These are phyloP conservation scores for Diarsia brunnea DNA, from an alignment of 2,888 invertebrate species.

Conservation along the genomic window DNA sequence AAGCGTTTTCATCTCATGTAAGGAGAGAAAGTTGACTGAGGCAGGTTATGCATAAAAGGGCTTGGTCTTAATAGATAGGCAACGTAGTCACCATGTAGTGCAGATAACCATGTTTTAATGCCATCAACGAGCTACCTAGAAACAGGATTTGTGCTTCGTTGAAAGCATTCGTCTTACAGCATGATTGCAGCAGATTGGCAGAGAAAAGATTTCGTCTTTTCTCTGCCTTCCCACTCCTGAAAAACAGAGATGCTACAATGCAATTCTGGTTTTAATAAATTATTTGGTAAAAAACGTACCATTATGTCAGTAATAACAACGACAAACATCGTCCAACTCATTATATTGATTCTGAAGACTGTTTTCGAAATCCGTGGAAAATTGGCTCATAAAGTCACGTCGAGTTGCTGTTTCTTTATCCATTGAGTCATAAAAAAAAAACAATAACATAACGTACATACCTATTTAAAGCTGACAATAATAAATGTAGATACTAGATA, in stretches of 20 bases:
- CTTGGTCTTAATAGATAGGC: slow-evolving; percentile 13
- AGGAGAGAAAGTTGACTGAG: slow-evolving; percentile 36
- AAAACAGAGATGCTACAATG: background rate
- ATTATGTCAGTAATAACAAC: background rate
- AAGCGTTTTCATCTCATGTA: slow-evolving; percentile 6
- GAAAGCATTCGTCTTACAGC: background rate
- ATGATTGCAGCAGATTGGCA: no score
- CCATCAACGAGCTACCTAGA: background rate
- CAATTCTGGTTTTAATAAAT: background rate
- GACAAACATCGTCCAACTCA: background rate
- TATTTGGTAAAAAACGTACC: background rate
- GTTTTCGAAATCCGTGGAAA: background rate
- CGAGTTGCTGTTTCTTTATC: background rate
- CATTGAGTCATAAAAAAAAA: background rate
- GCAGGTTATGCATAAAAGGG: slow-evolving; percentile 21
- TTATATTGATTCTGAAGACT: background rate
- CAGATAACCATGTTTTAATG: background rate
- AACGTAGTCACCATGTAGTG: background rate
- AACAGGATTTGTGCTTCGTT: background rate
- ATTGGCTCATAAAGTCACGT: background rate
- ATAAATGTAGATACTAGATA: background rate
- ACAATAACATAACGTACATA: background rate
- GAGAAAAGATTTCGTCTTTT: no score
- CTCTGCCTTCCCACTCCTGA: background rate
- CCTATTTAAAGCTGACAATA: slow-evolving; percentile 1